Base-by-base conservation (phyloP, 2,797 vertebrate genomes). In the Micropoecilia bifurca region DNA sequence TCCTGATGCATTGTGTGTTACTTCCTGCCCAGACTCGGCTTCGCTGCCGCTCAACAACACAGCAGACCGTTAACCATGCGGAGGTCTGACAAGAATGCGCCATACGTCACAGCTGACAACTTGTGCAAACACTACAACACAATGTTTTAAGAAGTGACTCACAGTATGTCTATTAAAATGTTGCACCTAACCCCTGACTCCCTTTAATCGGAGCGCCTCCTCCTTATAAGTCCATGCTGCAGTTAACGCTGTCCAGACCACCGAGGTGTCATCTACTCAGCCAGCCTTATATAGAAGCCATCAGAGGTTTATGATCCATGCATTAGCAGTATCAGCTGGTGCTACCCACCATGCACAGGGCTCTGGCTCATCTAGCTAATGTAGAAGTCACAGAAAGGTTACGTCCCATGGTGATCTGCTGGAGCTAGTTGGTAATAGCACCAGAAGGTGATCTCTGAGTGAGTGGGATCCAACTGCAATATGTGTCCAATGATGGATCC, bases 181-280 rank as follows among this genome's bases (percentile, higher is more conserved):
- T 73, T 53, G 55, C 80, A 78, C 86, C 84, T 76, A 83, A 66
- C 76, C 72, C 80, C 76, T n/a, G 71, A 75, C 57, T 79, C 69
- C 46, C 7, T 39, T 76, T 82, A 85, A 88, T 91, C 87, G 86
- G 76, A 80, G 85, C 76, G 16, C 53, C 73, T 90, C 91, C 91
- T 95, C 95, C 96, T 95, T 96, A 96, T 96, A 96, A 95, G 95
- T 90, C 92, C 68, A 91, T 94, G 95, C 95, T 96, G 91, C 93
- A 86, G 88, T 89, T 89, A 87, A 90, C 85, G 85, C 87, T 85
- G 82, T 90, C 88, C 86, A 93, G 92, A 87, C 89, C 87, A 87
- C 88, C 80, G 39, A 88, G 83, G 91, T 94, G 92, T 93, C 90
- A 63, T 48, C 69, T 78, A 59, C 78, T 68, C 20, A 68, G 33